A percentile compares a stretch with the other conserved stretches of the same genome.
Evolutionary conservation across 1,140 invertebrate species (phyloP).

Genomic region (Vollenhovia emeryi): DNA sequence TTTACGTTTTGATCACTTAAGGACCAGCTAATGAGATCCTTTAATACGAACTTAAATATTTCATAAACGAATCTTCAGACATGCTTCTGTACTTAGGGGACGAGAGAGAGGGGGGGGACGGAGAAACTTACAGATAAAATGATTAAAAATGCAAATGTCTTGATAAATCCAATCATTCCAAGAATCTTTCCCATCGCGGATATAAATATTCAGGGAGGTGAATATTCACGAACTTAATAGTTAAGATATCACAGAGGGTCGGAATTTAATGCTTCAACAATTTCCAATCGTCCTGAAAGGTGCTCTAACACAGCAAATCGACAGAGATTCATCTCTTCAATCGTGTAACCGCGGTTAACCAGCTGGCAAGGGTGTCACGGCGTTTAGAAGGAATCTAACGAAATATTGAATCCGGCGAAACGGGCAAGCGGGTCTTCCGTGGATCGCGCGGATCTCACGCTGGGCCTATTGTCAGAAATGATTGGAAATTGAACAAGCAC

Average conservation of each 20-base stretch:
- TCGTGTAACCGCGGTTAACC: neutral
- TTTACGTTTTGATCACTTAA: neutral
- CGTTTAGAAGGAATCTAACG: neutral
- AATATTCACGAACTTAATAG: conserved; percentile 52
- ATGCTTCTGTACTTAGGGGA: neutral
- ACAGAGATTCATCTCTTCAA: neutral
- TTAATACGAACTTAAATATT: conserved; percentile 6
- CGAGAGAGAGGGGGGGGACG: neutral
- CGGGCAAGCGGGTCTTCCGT: neutral
- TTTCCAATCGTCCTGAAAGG: neutral
- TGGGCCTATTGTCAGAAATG: neutral
- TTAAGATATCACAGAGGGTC: neutral
- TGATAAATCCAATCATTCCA: conserved; percentile 42
- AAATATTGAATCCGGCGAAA: neutral
- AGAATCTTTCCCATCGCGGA: conserved; percentile 19
- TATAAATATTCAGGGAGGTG: conserved; percentile 26
- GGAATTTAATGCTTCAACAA: conserved; percentile 20
- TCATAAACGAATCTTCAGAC: neutral
- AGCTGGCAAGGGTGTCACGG: neutral
- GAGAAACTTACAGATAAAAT: neutral
- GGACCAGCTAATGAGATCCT: neutral
- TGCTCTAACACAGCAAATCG: neutral
- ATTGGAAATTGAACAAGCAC: conserved; percentile 15
- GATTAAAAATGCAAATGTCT: conserved; percentile 22
- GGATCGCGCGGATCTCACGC: neutral